Conservation (phyloP, 2,888 invertebrate species). For the Julus scandinavius region DNA sequence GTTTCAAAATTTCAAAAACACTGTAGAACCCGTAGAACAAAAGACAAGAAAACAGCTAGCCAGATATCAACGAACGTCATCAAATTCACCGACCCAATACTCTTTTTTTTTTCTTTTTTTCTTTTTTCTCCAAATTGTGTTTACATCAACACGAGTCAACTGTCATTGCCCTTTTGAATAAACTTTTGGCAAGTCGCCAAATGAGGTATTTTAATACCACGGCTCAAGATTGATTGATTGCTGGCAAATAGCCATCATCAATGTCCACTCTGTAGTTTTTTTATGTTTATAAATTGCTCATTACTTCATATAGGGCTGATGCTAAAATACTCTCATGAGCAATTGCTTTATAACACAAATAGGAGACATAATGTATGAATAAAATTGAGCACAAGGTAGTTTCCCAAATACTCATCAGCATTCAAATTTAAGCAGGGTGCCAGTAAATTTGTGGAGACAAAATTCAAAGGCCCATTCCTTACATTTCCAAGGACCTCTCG, state of each 20-base stretch:
- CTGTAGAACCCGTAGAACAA: neutral
- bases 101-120: too few relatives aligned
- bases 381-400: too few relatives aligned
- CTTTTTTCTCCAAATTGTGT: neutral
- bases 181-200: slow-evolving; percentile 1
- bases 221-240: slow-evolving; percentile 27
- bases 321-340: neutral
- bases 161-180: slow-evolving; percentile 26
- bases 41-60: neutral
- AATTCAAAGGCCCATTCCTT: too few relatives aligned
- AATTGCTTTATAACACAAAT: neutral
- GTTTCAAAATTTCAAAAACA: neutral
- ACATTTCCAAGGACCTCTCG: too few relatives aligned
- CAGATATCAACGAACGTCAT: neutral
- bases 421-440: too few relatives aligned
- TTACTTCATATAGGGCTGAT: neutral
- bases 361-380: too few relatives aligned
- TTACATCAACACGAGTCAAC: slow-evolving; percentile 7
- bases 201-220: slow-evolving; percentile 13
- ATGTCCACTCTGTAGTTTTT: slow-evolving; percentile 12
- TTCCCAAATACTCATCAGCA: too few relatives aligned
- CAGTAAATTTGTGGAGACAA: too few relatives aligned
- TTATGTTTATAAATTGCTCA: neutral
- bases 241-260: slow-evolving; percentile 15
- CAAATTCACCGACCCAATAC: neutral